phyloP scores from a whole-genome alignment of 2,888 invertebrate genomes.

The Aquatica leii region DNA sequence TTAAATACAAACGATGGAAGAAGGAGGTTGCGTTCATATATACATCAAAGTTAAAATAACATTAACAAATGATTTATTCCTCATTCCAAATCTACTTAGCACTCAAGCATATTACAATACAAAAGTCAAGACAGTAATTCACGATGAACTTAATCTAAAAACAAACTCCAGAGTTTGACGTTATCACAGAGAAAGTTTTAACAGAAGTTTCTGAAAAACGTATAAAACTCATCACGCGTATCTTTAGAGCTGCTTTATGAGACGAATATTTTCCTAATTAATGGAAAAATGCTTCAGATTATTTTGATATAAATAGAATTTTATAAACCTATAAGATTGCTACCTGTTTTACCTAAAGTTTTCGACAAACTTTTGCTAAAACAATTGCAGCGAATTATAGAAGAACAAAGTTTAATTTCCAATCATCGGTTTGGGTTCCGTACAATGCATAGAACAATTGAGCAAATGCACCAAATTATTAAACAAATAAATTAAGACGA shows the following conservation, averaged over 20 bases:
- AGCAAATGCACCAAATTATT: constrained; percentile 10
- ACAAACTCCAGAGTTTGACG: not conserved
- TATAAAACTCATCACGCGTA: not conserved
- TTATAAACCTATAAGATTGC: not conserved
- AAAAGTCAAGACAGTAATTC: too few species aligned
- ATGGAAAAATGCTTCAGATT: not conserved
- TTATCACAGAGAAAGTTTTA: not conserved
- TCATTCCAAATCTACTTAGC: too few species aligned
- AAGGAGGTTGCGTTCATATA: too few species aligned
- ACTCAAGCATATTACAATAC: too few species aligned
- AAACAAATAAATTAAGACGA: too few species aligned
- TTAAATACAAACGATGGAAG: not conserved
- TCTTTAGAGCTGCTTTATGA: too few species aligned
- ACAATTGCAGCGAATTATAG: not conserved
- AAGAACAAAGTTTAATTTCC: constrained; percentile 8
- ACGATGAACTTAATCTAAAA: not conserved
- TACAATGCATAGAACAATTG: constrained; percentile 10
- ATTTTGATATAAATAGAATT: too few species aligned
- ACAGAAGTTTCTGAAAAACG: not conserved
- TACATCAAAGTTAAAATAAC: too few species aligned
- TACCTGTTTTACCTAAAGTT: not conserved
- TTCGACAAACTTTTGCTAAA: too few species aligned
- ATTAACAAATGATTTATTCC: too few species aligned
- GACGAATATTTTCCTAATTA: not conserved
- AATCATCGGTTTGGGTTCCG: constrained; percentile 13